Percentiles rank a stretch among this genome's conserved stretches.
Conservation (phyloP, 2,888 invertebrate genomes). For the Lepidonotus clava region DNA sequence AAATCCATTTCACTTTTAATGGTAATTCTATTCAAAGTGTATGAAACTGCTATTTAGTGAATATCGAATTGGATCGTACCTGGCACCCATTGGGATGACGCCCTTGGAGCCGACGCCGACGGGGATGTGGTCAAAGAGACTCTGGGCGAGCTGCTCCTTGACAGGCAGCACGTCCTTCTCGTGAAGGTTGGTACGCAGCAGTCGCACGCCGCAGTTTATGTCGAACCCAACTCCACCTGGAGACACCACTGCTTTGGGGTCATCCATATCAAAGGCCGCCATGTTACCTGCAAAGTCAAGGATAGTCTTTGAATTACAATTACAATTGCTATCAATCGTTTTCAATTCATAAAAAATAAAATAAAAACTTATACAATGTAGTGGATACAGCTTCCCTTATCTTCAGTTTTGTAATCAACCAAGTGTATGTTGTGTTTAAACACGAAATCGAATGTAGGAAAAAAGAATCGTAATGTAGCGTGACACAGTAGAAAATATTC, state of each 20-base stretch:
- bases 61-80: slow-evolving; percentile 66
- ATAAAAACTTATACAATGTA: too few relatives aligned
- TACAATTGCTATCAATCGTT: too few relatives aligned
- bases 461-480: not conserved
- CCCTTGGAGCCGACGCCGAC: slow-evolving; percentile 99
- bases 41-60: not conserved
- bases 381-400: too few relatives aligned
- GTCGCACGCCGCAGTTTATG: slow-evolving; percentile 98
- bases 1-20: not conserved
- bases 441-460: too few relatives aligned
- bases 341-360: too few relatives aligned
- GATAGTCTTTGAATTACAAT: too few relatives aligned
- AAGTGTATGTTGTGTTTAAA: too few relatives aligned
- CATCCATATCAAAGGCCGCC: slow-evolving; percentile 98
- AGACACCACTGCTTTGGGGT: slow-evolving; percentile 95
- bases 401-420: too few relatives aligned
- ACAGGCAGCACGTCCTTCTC: slow-evolving; percentile 96
- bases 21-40: not conserved
- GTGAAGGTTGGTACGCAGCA: slow-evolving; percentile 95
- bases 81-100: slow-evolving; percentile 98
- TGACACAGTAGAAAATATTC: too few relatives aligned
- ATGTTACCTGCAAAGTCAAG: slow-evolving; percentile 93
- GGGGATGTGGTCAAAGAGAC: slow-evolving; percentile 99
- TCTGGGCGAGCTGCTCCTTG: slow-evolving; percentile 97
- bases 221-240: slow-evolving; percentile 99